These are phyloP conservation scores for Phataginus tetradactyla DNA, from an alignment of 2,797 vertebrate species.

Conservation along the genomic window DNA sequence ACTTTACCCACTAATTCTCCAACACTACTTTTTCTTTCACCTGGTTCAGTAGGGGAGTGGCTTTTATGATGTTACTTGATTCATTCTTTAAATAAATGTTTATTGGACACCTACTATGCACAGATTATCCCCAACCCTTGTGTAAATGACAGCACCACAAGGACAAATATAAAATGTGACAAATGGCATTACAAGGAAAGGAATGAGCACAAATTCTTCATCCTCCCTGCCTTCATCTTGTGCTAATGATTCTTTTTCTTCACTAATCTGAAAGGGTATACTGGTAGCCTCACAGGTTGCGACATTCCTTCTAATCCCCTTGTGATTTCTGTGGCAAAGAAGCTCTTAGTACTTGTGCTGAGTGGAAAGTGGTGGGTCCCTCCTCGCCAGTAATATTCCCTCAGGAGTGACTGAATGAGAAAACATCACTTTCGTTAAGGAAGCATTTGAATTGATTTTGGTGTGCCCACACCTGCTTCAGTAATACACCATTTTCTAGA, in stretches of 20 bases:
- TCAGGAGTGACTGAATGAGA: neutral
- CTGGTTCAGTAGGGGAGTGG: neutral
- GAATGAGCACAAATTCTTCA: neutral
- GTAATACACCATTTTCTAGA: neutral
- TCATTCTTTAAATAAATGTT: conserved; percentile 37
- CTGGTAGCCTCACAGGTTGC: neutral
- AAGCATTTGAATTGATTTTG: conserved; percentile 50
- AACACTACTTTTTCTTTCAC: neutral
- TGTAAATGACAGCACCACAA: conserved; percentile 28
- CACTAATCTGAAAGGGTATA: conserved; percentile 28
- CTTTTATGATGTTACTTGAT: neutral
- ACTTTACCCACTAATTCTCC: conserved; percentile 2
- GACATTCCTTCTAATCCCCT: neutral
- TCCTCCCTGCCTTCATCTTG: conserved; percentile 34
- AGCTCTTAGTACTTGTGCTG: conserved; percentile 31
- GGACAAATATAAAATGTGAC: neutral
- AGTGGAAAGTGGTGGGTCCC: neutral
- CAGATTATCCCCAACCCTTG: neutral
- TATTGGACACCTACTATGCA: neutral
- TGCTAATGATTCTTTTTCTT: neutral
- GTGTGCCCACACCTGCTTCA: neutral
- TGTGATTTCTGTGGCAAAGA: conserved; percentile 33
- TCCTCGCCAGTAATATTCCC: neutral
- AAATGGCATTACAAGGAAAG: neutral
- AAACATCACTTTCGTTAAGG: conserved; percentile 7